Evolutionary conservation across 2,797 vertebrate species (phyloP).

Genomic region (Potorous gilbertii): DNA sequence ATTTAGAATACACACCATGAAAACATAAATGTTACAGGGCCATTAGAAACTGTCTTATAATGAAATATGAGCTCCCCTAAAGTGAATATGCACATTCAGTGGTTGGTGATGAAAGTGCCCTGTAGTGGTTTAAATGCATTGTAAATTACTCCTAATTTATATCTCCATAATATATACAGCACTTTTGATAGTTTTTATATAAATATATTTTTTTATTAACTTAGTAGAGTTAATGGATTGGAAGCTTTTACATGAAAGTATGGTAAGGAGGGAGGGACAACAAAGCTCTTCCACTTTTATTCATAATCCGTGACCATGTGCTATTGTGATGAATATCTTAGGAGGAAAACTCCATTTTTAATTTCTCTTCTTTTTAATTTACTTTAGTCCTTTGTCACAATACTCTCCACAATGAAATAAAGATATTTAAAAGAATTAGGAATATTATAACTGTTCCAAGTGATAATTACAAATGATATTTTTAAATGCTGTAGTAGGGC

Average conservation of each 20-base stretch:
- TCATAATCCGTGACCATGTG: slow-evolving; percentile 1
- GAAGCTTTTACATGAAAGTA: slow-evolving; percentile 52
- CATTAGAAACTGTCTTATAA: not conserved
- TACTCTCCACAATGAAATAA: not conserved
- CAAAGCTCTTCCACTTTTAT: slow-evolving; percentile 40
- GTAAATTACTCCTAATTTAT: slow-evolving; percentile 42
- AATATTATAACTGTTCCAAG: not conserved
- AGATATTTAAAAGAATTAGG: not conserved
- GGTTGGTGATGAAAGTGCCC: not conserved
- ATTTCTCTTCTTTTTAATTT: slow-evolving; percentile 4
- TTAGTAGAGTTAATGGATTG: slow-evolving; percentile 59
- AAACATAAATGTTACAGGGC: slow-evolving; percentile 29
- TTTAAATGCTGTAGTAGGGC: not conserved
- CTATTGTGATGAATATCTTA: slow-evolving; percentile 33
- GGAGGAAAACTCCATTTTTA: not conserved
- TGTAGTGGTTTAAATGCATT: slow-evolving; percentile 6
- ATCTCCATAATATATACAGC: slow-evolving; percentile 8
- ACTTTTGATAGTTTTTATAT: slow-evolving; percentile 23
- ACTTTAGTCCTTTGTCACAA: slow-evolving; percentile 20
- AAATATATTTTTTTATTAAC: slow-evolving; percentile 43
- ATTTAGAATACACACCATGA: slow-evolving; percentile 9
- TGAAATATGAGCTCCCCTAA: slow-evolving; percentile 6
- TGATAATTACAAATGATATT: not conserved
- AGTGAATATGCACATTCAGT: slow-evolving; percentile 1
- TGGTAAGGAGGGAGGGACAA: not conserved